phyloP scores from a whole-genome alignment of 2,888 invertebrate genomes.

The Lasioglossum villosulum region DNA sequence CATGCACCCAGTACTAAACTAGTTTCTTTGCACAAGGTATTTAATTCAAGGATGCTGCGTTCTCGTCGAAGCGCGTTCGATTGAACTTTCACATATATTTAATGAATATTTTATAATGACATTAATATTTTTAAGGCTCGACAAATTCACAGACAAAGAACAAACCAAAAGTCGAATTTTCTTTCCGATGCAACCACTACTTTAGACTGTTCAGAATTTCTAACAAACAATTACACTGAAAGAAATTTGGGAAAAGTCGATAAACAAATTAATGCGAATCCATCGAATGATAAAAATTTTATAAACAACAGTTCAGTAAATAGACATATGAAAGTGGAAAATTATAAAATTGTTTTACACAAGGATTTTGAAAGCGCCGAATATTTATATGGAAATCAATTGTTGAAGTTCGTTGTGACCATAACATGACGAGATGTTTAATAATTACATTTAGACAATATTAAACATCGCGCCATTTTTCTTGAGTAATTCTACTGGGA shows the following conservation, averaged over 20 bases:
- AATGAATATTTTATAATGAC: background rate
- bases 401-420: slow-evolving; percentile 71
- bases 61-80: background rate
- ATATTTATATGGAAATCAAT: slow-evolving; percentile 65
- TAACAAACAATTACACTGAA: background rate
- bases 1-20: slow-evolving; percentile 5
- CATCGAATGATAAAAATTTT: background rate
- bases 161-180: background rate
- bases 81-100: background rate
- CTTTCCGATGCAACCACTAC: background rate
- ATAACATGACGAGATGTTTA: slow-evolving; percentile 8
- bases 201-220: background rate
- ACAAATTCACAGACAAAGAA: slow-evolving; percentile 15
- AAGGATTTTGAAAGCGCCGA: slow-evolving; percentile 53
- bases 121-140: slow-evolving; percentile 47
- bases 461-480: slow-evolving; percentile 3
- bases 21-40: slow-evolving; percentile 36
- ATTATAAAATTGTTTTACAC: background rate
- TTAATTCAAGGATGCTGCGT: background rate
- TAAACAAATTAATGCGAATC: background rate
- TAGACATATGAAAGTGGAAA: background rate
- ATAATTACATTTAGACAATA: background rate
- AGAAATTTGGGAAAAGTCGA: background rate
- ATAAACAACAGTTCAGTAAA: background rate
- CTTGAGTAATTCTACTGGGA: background rate